A percentile compares a stretch with the other conserved stretches of the same genome.
Evolutionary conservation across 2,888 invertebrate genomes (phyloP).

Genomic region (Phalera bucephala): DNA sequence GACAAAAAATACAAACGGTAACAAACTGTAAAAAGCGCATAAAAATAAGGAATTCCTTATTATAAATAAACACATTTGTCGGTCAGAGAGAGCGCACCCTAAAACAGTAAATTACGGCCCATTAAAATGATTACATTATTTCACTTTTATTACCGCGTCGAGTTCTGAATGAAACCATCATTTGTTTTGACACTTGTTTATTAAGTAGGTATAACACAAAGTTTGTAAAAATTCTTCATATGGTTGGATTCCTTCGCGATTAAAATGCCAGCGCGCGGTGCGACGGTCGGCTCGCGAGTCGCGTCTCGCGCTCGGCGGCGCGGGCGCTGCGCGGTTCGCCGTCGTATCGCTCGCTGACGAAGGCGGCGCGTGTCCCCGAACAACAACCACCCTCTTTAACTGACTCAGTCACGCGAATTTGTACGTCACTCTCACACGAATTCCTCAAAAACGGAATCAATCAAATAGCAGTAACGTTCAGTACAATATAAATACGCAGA

Average conservation of each 20-base stretch:
- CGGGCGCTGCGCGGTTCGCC: too few relatives aligned
- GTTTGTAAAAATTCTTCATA: not conserved
- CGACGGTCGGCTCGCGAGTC: too few relatives aligned
- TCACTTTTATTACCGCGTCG: slow-evolving; percentile 21
- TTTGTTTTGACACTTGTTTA: slow-evolving; percentile 9
- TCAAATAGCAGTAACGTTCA: not conserved
- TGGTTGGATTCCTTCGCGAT: not conserved
- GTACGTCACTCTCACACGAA: slow-evolving; percentile 28
- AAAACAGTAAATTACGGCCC: slow-evolving; percentile 13
- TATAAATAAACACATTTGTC: too few relatives aligned
- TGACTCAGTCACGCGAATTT: slow-evolving; percentile 27
- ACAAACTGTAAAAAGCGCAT: too few relatives aligned
- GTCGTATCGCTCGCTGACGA: too few relatives aligned
- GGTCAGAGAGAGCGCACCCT: not conserved
- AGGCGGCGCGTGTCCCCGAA: too few relatives aligned
- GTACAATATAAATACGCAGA: not conserved
- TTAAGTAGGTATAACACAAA: not conserved
- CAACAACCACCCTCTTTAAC: too few relatives aligned
- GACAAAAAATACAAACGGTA: too few relatives aligned
- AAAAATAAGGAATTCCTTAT: too few relatives aligned
- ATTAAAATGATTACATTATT: slow-evolving; percentile 23
- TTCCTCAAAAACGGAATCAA: slow-evolving; percentile 7
- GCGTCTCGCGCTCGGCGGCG: too few relatives aligned
- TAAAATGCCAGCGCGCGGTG: not conserved
- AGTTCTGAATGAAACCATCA: slow-evolving; percentile 14